Percentiles rank a stretch among this genome's conserved stretches.
Evolutionary conservation across 2,797 vertebrate species (phyloP).

Genomic region (Denticeps clupeoides): DNA sequence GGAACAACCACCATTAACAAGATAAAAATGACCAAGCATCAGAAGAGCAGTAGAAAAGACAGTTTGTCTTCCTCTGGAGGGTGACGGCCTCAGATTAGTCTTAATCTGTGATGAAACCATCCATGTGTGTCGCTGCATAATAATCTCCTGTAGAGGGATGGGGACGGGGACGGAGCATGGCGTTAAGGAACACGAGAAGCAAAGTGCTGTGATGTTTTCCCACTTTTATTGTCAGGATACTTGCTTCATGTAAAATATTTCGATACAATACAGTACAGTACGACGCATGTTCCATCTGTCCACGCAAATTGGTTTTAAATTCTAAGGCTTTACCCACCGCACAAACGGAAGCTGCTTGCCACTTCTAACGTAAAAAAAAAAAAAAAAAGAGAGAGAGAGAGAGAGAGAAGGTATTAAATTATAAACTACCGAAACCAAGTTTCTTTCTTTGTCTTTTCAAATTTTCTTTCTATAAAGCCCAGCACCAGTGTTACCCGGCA

Average conservation of each 20-base stretch:
- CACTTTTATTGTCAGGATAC: conserved; percentile 94
- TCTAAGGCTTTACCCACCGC: conserved; percentile 83
- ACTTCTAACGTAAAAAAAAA: conserved; percentile 55
- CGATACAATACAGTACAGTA: conserved; percentile 98
- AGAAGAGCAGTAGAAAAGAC: too few relatives aligned
- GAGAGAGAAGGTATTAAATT: conserved; percentile 61
- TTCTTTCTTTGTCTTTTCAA: conserved; percentile 51
- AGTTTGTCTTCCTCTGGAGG: too few relatives aligned
- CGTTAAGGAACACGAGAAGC: conserved; percentile 5
- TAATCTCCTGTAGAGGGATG: too few relatives aligned
- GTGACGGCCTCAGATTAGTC: too few relatives aligned
- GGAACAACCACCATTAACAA: too few relatives aligned
- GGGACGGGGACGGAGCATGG: too few relatives aligned
- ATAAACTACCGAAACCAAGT: conserved; percentile 63
- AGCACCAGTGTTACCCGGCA: conserved; percentile 39
- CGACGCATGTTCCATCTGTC: conserved; percentile 86
- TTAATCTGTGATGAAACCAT: too few relatives aligned
- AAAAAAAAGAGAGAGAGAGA: too few relatives aligned
- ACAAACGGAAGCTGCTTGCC: conserved; percentile 54
- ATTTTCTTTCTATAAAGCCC: conserved; percentile 43
- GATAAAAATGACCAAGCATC: too few relatives aligned
- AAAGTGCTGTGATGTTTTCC: conserved; percentile 61
- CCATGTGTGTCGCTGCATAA: too few relatives aligned
- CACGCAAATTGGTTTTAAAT: conserved; percentile 58
- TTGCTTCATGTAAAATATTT: conserved; percentile 99